A percentile compares a stretch with the other conserved stretches of the same genome.
phyloP scores from a whole-genome alignment of 2,888 invertebrate species.

The Hyposoter didymator region DNA sequence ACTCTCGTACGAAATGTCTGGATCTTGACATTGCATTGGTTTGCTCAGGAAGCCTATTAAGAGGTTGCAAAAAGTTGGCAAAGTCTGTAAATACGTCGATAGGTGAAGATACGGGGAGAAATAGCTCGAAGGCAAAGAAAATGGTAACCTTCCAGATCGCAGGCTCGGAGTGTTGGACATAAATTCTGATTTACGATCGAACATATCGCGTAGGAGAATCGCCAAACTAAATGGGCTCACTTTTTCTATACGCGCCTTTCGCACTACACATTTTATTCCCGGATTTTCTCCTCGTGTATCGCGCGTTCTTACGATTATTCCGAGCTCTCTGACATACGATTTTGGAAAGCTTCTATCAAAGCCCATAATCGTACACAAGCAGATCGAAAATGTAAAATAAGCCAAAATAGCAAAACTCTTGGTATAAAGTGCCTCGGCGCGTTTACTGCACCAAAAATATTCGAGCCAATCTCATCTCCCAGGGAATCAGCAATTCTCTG shows the following conservation, averaged over 20 bases:
- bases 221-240: constrained; percentile 1
- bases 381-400: constrained; percentile 2
- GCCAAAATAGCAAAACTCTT: neutral
- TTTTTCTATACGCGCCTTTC: neutral
- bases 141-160: constrained; percentile 39
- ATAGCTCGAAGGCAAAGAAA: constrained; percentile 28
- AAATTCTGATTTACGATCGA: constrained; percentile 59
- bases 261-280: neutral
- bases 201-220: constrained; percentile 37
- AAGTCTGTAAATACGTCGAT: constrained; percentile 2
- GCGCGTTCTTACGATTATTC: neutral
- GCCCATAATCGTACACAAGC: neutral
- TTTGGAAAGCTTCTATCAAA: neutral
- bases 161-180: constrained; percentile 30
- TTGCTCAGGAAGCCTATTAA: neutral
- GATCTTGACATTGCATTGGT: neutral
- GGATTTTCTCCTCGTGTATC: neutral
- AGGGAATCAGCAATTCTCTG: neutral
- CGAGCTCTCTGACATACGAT: neutral
- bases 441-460: neutral
- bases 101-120: neutral
- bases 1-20: neutral
- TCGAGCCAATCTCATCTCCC: constrained; percentile 3
- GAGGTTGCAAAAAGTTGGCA: neutral
- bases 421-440: neutral